Base-by-base conservation (phyloP, 2,888 invertebrate genomes). In the Ariolimax columbianus region DNA sequence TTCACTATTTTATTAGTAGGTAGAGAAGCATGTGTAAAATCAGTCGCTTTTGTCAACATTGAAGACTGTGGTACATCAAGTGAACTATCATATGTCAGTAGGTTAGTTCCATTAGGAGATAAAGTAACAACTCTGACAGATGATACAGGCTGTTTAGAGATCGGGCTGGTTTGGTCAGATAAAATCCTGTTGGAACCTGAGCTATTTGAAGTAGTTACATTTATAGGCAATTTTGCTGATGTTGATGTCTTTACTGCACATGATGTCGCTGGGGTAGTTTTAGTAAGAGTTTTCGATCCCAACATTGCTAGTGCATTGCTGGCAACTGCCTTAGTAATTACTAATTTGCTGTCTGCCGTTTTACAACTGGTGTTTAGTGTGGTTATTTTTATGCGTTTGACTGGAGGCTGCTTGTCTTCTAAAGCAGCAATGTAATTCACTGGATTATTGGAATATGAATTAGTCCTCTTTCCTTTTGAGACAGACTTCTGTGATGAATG, bases 91-190 rank as follows among this genome's bases (percentile, higher is more conserved):
- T 36, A 77, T 17, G 83, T 84, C 59, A 84, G 33, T n/a, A 84
- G 47, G 38, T 84, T 84, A 40, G n/a, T 84, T 23, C 63, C 63
- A 73, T 79, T 84, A 11, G 84, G 84, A 40, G 84, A 84, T n/a
- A 84, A 33, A 6, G 84, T 84, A 38, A 84, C 84, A n/a, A 84
- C 79, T 80, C 63, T 79, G 40, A 84, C 79, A 84, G 79, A 68
- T 11, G 43, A 63, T 14, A 23, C n/a, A n/a, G 79, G 68, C 17
- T 40, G 79, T 68, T 79, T 79, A 17, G 43, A 55, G 4, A 68
- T 23, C 47, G 66, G 47, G 23, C 55, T 30, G 30, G 66, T 40
- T 47, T 43, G 9, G 66, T 75, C 51, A 23, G 51, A 75, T 4
- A 33, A 33, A 51, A 23, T 33, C 26, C 43, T 11, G 23, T 40